Evolutionary conservation across 2,888 invertebrate genomes (phyloP), one percentile per base, ranked within the genome.

Genomic region (Lasius fuliginosus): DNA sequence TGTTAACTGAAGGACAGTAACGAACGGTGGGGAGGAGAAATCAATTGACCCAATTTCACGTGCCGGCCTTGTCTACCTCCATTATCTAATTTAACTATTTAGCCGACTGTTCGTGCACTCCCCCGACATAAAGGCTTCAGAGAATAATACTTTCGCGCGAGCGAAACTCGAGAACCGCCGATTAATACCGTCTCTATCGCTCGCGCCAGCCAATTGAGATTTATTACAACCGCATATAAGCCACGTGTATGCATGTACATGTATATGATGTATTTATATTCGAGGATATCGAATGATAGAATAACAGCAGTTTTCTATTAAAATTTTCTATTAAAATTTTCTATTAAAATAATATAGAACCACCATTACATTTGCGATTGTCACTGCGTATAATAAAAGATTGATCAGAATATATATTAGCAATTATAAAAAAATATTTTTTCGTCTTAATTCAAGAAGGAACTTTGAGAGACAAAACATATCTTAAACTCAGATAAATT

Each of bases 1-100:
- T 65, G 75, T 86, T 86, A 85, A 84, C 76, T 62, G 69, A 85
- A 84, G 84, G 87, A 87, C 84, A 84, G 83, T 83, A 74, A 77
- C 67, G 84, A 53, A 85, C 77, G 86, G 73, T 68, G 76, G n/a
- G 53, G 87, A 90, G 89, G 88, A 90, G 92, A 90, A 91, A 92
- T 91, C 92, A 92, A 93, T 93, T 93, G 92, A 93, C 92, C 92
- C 88, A 92, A 92, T 93, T 92, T 90, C 88, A 86, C 86, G 83
- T 86, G 87, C 87, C 86, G 84, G 87, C 86, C 85, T 86, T 86
- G 88, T 76, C 85, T 83, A 62, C 85, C 87, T 87, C 90, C 89
- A 92, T 92, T 92, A 91, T 91, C 91, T 92, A 92, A 93, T 93
- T 93, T 89, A 92, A 92, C 93, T 92, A 93, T 92, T 93, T 93